These are phyloP conservation scores for Bellardia bayeri DNA, from an alignment of 2,888 invertebrate species.

Conservation along the genomic window DNA sequence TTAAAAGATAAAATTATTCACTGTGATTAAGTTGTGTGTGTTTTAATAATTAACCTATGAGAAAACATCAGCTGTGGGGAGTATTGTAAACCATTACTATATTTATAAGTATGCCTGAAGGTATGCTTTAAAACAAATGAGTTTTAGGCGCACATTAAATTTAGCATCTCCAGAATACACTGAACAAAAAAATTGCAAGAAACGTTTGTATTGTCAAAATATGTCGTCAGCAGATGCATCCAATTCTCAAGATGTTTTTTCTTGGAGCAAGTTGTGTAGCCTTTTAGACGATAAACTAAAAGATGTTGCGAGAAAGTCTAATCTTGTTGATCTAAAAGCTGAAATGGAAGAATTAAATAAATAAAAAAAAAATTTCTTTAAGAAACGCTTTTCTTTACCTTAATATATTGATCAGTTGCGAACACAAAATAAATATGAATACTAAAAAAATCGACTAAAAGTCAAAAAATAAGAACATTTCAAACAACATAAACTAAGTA, in stretches of 20 bases:
- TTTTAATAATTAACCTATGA: too few relatives aligned
- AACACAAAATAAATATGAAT: too few relatives aligned
- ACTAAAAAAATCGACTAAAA: too few relatives aligned
- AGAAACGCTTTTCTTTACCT: too few relatives aligned
- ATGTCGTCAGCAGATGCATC: not conserved
- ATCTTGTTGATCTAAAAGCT: not conserved
- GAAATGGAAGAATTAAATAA: not conserved
- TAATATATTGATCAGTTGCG: too few relatives aligned
- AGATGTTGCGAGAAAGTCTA: slow-evolving; percentile 11
- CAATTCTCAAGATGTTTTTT: slow-evolving; percentile 1
- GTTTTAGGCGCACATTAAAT: not conserved
- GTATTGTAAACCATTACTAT: too few relatives aligned
- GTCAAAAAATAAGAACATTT: too few relatives aligned
- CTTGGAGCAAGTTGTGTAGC: slow-evolving; percentile 16
- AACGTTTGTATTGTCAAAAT: not conserved
- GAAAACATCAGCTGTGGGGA: too few relatives aligned
- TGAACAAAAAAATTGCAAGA: not conserved
- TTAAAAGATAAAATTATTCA: too few relatives aligned
- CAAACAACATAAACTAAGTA: too few relatives aligned
- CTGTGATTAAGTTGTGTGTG: too few relatives aligned
- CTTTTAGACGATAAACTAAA: slow-evolving; percentile 24
- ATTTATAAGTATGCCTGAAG: not conserved
- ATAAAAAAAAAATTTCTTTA: not conserved
- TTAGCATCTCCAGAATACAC: not conserved
- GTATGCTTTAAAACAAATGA: not conserved